Evolutionary conservation across 2,888 invertebrate species (phyloP), one percentile per base, ranked within the genome.

Genomic region (Polietes domitor): DNA sequence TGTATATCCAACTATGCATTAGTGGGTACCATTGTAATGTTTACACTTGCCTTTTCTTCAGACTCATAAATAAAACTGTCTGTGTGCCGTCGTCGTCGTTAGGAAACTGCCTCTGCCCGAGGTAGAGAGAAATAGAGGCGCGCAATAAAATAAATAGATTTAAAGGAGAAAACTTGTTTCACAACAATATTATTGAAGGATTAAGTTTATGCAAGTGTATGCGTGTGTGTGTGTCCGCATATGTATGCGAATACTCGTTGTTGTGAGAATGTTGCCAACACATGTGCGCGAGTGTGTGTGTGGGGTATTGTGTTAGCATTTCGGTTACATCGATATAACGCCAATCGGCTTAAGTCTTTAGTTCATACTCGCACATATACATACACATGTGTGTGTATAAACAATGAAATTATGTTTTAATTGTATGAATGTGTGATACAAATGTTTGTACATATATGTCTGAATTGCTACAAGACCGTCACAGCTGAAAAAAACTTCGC

Each of bases 21-120:
- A 32, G 37, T 12, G 65, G 65, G 37, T 19, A 65, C 63, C 15
- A 61, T 61, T 32, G 32, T 37, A 63, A 63, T 41, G 41, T 41
- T 65, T 65, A 41, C 43, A 73, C 17, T 58, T 47, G 17, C 26
- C 5, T 41, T 41, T 65, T 32, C 63, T 17, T 50, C 68, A 73
- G 50, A 17, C 68, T 72, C 43, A 71, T 55, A 76, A 75, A 70
- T 70, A n/a, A 80, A 80, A 70, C 58, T 71, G 63, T 71, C 41
- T 37, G 17, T 37, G 61, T 24, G 32, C 41, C 17, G 2, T 3
- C 15, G 37, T 19, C 43, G 24, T 6, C 43, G 41, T 43, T 24
- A 24, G 24, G 24, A 41, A 43, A 4, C 2, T 68, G 15, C 15
- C 19, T 55, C 10, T 6, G 15, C 70, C 58, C 24, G 28, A 17